Conservation (phyloP, 2,888 invertebrate genomes). For the Oscheius onirici region DNA sequence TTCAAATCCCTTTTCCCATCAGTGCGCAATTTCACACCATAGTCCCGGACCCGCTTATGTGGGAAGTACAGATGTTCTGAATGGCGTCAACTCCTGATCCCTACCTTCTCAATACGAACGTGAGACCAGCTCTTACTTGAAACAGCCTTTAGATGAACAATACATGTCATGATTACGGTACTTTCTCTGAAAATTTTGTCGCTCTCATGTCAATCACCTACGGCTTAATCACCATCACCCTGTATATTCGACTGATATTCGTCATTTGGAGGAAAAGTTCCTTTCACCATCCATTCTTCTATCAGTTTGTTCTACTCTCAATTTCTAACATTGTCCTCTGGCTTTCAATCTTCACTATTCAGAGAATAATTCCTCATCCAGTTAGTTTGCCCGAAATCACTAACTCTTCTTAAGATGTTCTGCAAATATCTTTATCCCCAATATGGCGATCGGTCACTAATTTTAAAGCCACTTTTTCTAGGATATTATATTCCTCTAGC, state of each 20-base stretch:
- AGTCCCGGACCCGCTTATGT: too few species aligned
- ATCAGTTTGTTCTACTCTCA: conserved; percentile 22
- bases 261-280: not conserved
- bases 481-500: conserved; percentile 1
- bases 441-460: not conserved
- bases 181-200: not conserved
- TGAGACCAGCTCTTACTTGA: not conserved
- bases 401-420: too few species aligned
- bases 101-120: too few species aligned
- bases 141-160: not conserved
- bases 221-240: conserved; percentile 3
- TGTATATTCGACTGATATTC: conserved; percentile 8
- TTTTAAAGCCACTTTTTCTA: not conserved
- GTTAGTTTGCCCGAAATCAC: too few species aligned
- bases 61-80: too few species aligned
- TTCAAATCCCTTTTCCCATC: too few species aligned
- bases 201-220: not conserved
- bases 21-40: too few species aligned
- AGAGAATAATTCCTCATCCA: conserved; percentile 4
- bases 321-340: conserved; percentile 13
- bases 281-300: conserved; percentile 25
- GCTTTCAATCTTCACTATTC: conserved; percentile 10
- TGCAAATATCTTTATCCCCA: too few species aligned
- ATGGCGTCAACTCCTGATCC: too few species aligned
- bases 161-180: not conserved